These are phyloP conservation scores for Odocoileus hemionus DNA, from an alignment of 2,113 vertebrate genomes.

Conservation along the genomic window DNA sequence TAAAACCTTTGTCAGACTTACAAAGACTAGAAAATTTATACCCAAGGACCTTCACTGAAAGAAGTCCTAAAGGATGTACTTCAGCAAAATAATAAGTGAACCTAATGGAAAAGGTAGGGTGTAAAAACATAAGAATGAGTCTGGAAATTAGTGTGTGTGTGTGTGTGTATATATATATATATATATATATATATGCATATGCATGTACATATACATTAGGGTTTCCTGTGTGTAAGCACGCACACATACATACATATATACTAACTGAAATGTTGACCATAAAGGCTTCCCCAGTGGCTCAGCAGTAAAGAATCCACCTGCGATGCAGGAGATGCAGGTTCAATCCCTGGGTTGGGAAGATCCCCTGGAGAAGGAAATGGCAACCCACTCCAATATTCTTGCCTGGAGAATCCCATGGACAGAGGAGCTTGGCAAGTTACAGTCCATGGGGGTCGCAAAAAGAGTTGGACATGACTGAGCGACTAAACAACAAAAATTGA, in stretches of 20 bases:
- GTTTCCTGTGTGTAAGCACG: background rate
- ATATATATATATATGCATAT: background rate
- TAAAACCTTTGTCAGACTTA: background rate
- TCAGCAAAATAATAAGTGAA: background rate
- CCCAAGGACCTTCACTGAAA: background rate
- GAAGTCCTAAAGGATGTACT: background rate
- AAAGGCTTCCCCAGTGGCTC: background rate
- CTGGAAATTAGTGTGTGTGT: background rate
- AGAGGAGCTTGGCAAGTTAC: background rate
- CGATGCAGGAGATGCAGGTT: background rate
- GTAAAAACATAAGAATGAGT: background rate
- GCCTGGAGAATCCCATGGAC: background rate
- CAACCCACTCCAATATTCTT: background rate
- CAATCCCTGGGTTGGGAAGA: background rate
- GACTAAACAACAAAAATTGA: background rate
- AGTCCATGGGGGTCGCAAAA: background rate
- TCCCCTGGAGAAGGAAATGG: background rate
- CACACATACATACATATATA: background rate
- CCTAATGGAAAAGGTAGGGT: background rate
- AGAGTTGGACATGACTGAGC: background rate
- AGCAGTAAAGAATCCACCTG: background rate
- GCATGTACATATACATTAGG: background rate
- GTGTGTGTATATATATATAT: background rate
- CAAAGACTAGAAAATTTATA: background rate
- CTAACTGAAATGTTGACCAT: background rate